Conservation (phyloP, 2,113 vertebrate species). For the Dicentrarchus labrax region DNA sequence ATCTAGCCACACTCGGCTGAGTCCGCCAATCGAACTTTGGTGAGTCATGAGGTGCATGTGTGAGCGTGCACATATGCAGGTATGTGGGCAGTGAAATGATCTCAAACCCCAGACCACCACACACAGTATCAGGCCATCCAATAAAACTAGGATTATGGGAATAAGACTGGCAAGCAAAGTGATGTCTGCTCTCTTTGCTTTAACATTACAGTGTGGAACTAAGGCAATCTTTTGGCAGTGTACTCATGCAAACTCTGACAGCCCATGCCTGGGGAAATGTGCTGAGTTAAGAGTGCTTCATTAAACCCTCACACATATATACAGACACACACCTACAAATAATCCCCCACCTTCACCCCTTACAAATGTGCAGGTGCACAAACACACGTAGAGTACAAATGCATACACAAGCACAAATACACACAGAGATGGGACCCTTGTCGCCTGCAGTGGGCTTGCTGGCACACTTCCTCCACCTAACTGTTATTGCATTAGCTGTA, state of each 20-base stretch:
- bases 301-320: slow-evolving; percentile 62
- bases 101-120: neutral
- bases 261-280: slow-evolving; percentile 62
- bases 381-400: slow-evolving; percentile 34
- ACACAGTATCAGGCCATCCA: slow-evolving; percentile 44
- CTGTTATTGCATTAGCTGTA: slow-evolving; percentile 53
- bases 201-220: slow-evolving; percentile 59
- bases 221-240: slow-evolving; percentile 57
- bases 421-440: slow-evolving; percentile 22
- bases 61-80: slow-evolving; percentile 2
- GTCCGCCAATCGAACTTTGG: slow-evolving; percentile 52
- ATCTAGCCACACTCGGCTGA: slow-evolving; percentile 58
- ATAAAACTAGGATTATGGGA: slow-evolving; percentile 70
- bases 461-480: slow-evolving; percentile 50
- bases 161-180: slow-evolving; percentile 47
- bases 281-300: slow-evolving; percentile 71
- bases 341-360: neutral
- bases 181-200: slow-evolving; percentile 57
- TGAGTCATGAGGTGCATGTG: slow-evolving; percentile 2
- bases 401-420: slow-evolving; percentile 33
- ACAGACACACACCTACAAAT: slow-evolving; percentile 4
- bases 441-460: slow-evolving; percentile 44
- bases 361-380: slow-evolving; percentile 57
- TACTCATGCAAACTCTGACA: slow-evolving; percentile 60
- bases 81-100: slow-evolving; percentile 1